A percentile compares a stretch with the other conserved stretches of the same genome.
Evolutionary conservation across 1,140 invertebrate genomes (phyloP).

Genomic region (Cheumatopsyche charites): DNA sequence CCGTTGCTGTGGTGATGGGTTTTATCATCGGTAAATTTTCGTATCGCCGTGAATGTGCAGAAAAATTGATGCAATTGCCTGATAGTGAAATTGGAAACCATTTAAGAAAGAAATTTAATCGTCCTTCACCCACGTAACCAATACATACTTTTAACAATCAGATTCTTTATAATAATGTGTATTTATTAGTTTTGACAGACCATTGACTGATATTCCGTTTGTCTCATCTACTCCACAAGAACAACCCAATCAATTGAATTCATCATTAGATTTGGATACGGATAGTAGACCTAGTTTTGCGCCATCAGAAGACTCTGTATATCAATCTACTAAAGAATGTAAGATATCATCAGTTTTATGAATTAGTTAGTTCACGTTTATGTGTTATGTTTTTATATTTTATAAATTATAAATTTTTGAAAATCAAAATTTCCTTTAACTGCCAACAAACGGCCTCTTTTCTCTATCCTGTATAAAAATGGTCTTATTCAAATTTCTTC

Average conservation of each 20-base stretch:
- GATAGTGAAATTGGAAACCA: slow-evolving; percentile 13
- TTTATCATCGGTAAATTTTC: slow-evolving; percentile 30
- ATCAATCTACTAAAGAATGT: background rate
- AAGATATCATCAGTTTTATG: no score
- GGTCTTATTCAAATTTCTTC: background rate
- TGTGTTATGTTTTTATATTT: no score
- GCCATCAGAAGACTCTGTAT: slow-evolving; percentile 3
- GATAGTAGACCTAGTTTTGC: slow-evolving; percentile 14
- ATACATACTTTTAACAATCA: background rate
- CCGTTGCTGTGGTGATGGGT: background rate
- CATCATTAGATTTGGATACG: slow-evolving; percentile 24
- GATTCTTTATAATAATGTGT: background rate
- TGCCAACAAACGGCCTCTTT: background rate
- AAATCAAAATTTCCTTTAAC: background rate
- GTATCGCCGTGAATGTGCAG: slow-evolving; percentile 21
- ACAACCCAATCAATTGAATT: background rate
- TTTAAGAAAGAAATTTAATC: slow-evolving; percentile 3
- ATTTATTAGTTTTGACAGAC: background rate
- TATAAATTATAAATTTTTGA: slow-evolving; percentile 6
- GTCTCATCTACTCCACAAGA: background rate
- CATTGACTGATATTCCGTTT: background rate
- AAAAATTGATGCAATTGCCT: slow-evolving; percentile 25
- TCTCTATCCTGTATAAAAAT: background rate
- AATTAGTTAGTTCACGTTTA: no score
- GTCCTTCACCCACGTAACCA: background rate